Conservation (phyloP, 2,888 invertebrate species). For the Pammene aurita region DNA sequence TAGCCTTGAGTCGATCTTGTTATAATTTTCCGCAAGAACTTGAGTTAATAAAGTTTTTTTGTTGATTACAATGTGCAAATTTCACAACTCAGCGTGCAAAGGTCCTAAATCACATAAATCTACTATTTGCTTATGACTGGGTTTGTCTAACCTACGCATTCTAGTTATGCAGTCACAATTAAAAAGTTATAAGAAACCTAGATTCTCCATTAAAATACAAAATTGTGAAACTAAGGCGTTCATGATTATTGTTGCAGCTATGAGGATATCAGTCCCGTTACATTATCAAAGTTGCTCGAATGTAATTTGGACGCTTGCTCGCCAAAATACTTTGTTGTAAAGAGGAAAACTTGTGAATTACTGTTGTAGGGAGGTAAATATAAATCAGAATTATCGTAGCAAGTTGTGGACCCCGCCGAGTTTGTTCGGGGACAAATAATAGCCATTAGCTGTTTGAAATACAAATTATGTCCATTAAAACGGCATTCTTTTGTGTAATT, state of each 20-base stretch:
- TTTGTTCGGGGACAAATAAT: slow-evolving; percentile 19
- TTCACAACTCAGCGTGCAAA: not conserved
- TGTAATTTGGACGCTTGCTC: slow-evolving; percentile 11
- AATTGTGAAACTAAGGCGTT: not conserved
- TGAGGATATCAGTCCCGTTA: slow-evolving; percentile 11
- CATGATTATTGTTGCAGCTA: slow-evolving; percentile 26
- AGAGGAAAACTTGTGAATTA: slow-evolving; percentile 31
- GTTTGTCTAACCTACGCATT: not conserved
- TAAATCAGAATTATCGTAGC: slow-evolving; percentile 22
- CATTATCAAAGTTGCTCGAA: slow-evolving; percentile 9
- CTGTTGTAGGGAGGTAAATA: slow-evolving; percentile 11
- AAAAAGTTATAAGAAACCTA: not conserved
- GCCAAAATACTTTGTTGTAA: slow-evolving; percentile 15
- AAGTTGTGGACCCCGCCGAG: slow-evolving; percentile 13
- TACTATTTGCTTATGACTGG: not conserved
- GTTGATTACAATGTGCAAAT: slow-evolving; percentile 12
- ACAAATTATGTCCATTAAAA: slow-evolving; percentile 6
- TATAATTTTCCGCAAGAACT: slow-evolving; percentile 17
- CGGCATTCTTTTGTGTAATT: slow-evolving; percentile 6
- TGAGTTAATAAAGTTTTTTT: slow-evolving; percentile 29
- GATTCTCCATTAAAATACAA: not conserved
- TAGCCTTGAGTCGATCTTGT: slow-evolving; percentile 21
- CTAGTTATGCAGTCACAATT: not conserved
- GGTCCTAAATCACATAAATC: not conserved
- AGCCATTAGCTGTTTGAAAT: slow-evolving; percentile 8